A percentile compares a stretch with the other conserved stretches of the same genome.
phyloP scores from a whole-genome alignment of 2,113 vertebrate genomes.

The Heptranchias perlo region DNA sequence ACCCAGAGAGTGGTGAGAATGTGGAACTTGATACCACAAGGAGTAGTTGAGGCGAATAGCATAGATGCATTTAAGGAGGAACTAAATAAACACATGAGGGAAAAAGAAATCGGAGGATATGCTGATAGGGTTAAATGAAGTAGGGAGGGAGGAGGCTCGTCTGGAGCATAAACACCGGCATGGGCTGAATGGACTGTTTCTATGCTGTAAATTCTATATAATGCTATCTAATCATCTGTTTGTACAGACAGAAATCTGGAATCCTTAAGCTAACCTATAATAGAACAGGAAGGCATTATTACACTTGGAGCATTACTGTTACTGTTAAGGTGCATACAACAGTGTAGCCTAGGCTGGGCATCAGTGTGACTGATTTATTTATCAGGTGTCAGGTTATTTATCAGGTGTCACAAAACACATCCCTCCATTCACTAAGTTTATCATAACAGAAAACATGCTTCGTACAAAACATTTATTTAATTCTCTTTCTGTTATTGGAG shows the following conservation, averaged over 20 bases:
- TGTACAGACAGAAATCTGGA: not conserved
- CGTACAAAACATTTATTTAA: too few species aligned
- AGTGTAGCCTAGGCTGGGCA: not conserved
- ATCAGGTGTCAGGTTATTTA: too few species aligned
- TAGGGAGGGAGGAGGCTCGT: too few species aligned
- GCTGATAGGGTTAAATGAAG: not conserved
- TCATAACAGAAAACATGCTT: not conserved
- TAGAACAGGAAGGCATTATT: not conserved
- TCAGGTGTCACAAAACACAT: not conserved
- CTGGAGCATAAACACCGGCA: not conserved
- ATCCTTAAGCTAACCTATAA: not conserved
- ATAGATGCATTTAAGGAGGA: too few species aligned
- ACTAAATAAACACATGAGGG: too few species aligned
- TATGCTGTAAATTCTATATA: not conserved
- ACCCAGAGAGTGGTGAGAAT: too few species aligned
- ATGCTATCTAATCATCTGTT: not conserved
- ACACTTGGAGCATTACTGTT: not conserved
- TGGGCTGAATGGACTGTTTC: not conserved
- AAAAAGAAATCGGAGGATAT: not conserved
- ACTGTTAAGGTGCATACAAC: not conserved
- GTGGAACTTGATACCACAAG: too few species aligned
- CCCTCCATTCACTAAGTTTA: not conserved
- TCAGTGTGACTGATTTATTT: too few species aligned
- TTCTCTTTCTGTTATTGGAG: too few species aligned
- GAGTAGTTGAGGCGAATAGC: too few species aligned